Percentiles rank a stretch among this genome's conserved stretches.
Conservation (phyloP, 2,888 invertebrate genomes). For the Napeogenes sylphis region DNA sequence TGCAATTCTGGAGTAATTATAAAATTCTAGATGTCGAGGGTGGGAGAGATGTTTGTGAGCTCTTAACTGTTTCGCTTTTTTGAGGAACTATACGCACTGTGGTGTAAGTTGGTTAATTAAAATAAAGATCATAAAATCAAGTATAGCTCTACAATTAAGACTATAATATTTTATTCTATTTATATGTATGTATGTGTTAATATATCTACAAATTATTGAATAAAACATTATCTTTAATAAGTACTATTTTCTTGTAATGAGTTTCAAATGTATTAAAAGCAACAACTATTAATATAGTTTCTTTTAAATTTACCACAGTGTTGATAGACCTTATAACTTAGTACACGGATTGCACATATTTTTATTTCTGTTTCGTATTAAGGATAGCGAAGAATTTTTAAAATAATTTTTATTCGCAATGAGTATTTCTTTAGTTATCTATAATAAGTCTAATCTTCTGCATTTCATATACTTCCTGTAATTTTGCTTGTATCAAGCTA, state of each 20-base stretch:
- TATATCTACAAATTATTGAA: too few relatives aligned
- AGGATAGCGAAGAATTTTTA: slow-evolving; percentile 38
- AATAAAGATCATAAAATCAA: too few relatives aligned
- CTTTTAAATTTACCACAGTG: slow-evolving; percentile 10
- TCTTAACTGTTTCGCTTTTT: slow-evolving; percentile 31
- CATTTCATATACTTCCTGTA: slow-evolving; percentile 11
- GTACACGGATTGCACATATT: slow-evolving; percentile 6
- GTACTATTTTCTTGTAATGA: too few relatives aligned
- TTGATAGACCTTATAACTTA: background rate
- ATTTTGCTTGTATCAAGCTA: background rate
- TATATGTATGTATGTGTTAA: too few relatives aligned
- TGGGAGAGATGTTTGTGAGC: slow-evolving; percentile 58
- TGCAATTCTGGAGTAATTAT: slow-evolving; percentile 44
- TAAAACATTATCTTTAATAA: too few relatives aligned
- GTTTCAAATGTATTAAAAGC: too few relatives aligned
- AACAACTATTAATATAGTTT: slow-evolving; percentile 21
- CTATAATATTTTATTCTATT: too few relatives aligned
- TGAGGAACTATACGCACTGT: slow-evolving; percentile 37
- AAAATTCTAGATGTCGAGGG: slow-evolving; percentile 50
- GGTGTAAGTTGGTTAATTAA: slow-evolving; percentile 21
- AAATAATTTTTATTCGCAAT: slow-evolving; percentile 42
- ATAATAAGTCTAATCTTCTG: slow-evolving; percentile 17
- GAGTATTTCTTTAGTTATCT: slow-evolving; percentile 27
- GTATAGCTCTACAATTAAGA: too few relatives aligned
- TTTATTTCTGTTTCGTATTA: slow-evolving; percentile 41